These are phyloP conservation scores for Aramus guarauna DNA, from an alignment of 2,113 vertebrate species.

Conservation along the genomic window DNA sequence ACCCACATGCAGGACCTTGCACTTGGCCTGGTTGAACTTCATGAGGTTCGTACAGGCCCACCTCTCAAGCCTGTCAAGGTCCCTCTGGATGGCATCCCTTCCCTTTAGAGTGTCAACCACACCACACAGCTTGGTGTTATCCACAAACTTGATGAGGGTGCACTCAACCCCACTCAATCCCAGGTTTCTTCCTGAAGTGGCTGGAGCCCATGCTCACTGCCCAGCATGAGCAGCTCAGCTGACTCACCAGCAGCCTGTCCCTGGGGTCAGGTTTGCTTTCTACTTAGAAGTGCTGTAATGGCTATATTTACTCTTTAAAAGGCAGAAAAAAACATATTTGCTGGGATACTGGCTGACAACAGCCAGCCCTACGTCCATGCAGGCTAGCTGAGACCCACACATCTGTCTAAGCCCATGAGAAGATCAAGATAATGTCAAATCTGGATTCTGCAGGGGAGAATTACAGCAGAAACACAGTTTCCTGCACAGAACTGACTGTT, in stretches of 20 bases:
- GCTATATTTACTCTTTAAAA: not conserved
- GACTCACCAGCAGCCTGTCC: not conserved
- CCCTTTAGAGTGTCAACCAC: not conserved
- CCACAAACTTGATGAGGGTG: not conserved
- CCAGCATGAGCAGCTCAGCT: not conserved
- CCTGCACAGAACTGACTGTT: conserved; percentile 23
- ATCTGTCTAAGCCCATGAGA: not conserved
- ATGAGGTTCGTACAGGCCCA: rapidly evolving
- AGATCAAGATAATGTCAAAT: not conserved
- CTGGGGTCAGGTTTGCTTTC: not conserved
- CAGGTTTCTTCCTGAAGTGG: not conserved
- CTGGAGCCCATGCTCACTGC: rapidly evolving
- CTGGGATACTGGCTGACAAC: not conserved
- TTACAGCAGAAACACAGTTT: not conserved
- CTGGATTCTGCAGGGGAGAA: not conserved
- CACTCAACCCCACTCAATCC: not conserved
- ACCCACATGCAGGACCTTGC: not conserved
- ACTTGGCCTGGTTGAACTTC: not conserved
- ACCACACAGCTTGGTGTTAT: too few species aligned
- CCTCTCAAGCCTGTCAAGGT: not conserved
- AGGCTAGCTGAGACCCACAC: not conserved
- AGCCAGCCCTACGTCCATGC: not conserved
- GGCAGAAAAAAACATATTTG: not conserved
- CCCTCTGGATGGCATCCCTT: not conserved
- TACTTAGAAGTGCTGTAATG: too few species aligned